Conservation (phyloP, 2,888 invertebrate species). For the Andrena bicolor region DNA sequence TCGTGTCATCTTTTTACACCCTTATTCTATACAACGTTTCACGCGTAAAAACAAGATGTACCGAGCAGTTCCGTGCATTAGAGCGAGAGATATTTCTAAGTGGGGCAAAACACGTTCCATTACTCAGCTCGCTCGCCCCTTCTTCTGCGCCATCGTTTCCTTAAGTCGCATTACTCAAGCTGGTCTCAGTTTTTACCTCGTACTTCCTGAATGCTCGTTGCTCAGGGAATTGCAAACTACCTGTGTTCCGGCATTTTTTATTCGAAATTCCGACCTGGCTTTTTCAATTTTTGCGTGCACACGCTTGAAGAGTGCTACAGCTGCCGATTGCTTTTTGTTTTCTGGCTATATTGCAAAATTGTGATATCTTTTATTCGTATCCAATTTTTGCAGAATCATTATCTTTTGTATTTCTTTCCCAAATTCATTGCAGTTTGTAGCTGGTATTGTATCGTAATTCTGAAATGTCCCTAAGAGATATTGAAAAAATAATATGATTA, state of each 20-base stretch:
- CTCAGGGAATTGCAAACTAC: conserved; percentile 33
- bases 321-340: conserved; percentile 3
- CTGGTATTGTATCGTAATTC: too few species aligned
- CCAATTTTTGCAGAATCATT: neutral
- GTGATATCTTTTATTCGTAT: neutral
- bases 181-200: conserved; percentile 41
- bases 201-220: conserved; percentile 44
- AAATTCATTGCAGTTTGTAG: neutral
- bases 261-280: neutral
- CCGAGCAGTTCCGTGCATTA: conserved; percentile 49
- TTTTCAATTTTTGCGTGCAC: conserved; percentile 1
- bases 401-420: neutral
- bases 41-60: conserved; percentile 45
- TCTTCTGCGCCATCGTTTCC: conserved; percentile 41
- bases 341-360: neutral
- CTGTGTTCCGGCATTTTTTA: neutral
- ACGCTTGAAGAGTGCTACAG: conserved; percentile 1
- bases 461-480: too few species aligned
- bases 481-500: too few species aligned
- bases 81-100: conserved; percentile 54
- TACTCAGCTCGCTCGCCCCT: conserved; percentile 43
- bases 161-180: conserved; percentile 58
- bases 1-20: conserved; percentile 24
- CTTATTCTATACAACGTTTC: conserved; percentile 49
- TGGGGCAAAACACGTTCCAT: conserved; percentile 62